Evolutionary conservation across 2,113 vertebrate genomes (phyloP).

Genomic region (Dolichotis patagonum): DNA sequence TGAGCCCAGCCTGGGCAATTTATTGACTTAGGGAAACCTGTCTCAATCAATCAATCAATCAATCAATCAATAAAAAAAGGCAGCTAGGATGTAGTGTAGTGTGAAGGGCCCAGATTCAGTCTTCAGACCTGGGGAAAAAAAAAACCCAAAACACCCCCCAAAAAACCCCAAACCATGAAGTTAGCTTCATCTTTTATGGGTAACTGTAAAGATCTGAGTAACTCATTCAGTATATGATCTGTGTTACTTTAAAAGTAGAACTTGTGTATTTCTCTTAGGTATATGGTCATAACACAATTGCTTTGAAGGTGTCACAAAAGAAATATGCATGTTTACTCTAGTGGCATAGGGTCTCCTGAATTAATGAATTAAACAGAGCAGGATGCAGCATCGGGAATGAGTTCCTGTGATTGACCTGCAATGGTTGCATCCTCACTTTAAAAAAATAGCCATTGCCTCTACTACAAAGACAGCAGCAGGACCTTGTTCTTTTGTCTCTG

Average conservation of each 20-base stretch:
- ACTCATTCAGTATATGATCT: not conserved
- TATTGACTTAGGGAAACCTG: not conserved
- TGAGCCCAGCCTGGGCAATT: not conserved
- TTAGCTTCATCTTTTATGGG: too few species aligned
- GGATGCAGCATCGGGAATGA: conserved; percentile 13
- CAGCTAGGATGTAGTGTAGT: not conserved
- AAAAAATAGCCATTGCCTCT: not conserved
- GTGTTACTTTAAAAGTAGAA: not conserved
- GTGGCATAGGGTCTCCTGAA: not conserved
- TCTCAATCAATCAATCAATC: not conserved
- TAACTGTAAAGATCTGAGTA: too few species aligned
- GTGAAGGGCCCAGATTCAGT: not conserved
- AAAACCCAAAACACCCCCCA: too few species aligned
- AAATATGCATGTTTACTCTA: not conserved
- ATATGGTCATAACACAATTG: not conserved
- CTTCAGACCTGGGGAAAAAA: not conserved
- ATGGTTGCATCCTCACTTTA: not conserved
- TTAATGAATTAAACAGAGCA: conserved; percentile 51
- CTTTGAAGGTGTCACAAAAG: not conserved
- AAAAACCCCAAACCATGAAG: too few species aligned
- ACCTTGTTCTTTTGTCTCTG: conserved; percentile 47
- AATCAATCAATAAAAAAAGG: not conserved
- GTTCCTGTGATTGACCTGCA: conserved; percentile 58
- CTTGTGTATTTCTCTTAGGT: not conserved
- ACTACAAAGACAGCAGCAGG: not conserved